Conservation (phyloP, 2,113 vertebrate genomes). For the Vulpes vulpes region DNA sequence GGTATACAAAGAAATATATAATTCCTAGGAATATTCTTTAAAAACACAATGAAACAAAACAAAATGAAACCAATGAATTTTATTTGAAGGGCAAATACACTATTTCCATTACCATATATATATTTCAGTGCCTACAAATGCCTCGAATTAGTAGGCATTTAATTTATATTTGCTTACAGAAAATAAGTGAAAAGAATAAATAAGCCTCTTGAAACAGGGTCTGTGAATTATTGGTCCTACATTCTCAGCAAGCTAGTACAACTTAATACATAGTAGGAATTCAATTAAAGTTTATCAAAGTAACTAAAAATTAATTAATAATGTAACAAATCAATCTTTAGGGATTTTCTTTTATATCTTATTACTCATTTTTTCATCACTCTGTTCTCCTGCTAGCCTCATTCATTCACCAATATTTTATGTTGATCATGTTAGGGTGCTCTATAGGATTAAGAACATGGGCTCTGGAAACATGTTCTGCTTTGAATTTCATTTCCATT, state of each 20-base stretch:
- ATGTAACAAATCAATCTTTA: background rate
- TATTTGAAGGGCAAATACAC: background rate
- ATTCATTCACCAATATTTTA: background rate
- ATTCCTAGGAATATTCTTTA: background rate
- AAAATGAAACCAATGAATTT: background rate
- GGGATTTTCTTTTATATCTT: background rate
- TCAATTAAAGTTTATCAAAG: background rate
- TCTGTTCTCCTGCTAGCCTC: background rate
- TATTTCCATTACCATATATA: background rate
- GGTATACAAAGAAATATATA: background rate
- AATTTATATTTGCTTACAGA: background rate
- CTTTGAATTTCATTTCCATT: background rate
- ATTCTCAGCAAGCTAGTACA: background rate
- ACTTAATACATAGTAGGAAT: background rate
- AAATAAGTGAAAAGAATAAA: background rate
- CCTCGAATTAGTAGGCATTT: background rate
- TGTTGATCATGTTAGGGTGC: background rate
- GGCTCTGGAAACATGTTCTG: background rate
- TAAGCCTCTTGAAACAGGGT: background rate
- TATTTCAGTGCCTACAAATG: background rate
- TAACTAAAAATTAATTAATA: background rate
- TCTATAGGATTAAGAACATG: background rate
- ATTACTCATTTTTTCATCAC: background rate
- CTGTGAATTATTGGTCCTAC: background rate
- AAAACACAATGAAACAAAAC: background rate